Conservation (phyloP, 2,797 vertebrate species). For the Thunnus albacares region DNA sequence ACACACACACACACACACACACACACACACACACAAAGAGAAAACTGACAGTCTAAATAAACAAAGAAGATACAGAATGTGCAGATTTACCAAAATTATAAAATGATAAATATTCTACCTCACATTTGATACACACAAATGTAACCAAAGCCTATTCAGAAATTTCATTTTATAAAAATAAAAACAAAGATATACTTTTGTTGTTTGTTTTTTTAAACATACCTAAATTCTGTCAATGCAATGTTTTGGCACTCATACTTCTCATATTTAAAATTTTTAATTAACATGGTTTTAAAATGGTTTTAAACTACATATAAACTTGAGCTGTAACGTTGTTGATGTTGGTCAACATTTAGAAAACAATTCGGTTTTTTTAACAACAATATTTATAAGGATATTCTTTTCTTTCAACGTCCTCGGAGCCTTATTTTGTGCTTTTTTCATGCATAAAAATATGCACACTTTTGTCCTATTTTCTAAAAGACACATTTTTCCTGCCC, state of each 20-base stretch:
- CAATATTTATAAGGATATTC: background rate
- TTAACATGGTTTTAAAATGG: background rate
- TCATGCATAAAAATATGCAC: too few species aligned
- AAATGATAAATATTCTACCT: constrained; percentile 50
- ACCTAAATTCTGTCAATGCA: too few species aligned
- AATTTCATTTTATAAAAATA: constrained; percentile 25
- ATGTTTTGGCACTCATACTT: too few species aligned
- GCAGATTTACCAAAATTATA: constrained; percentile 3
- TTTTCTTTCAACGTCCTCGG: background rate
- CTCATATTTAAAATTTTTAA: background rate
- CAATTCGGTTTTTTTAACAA: too few species aligned
- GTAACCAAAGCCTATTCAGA: constrained; percentile 5
- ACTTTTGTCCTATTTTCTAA: background rate
- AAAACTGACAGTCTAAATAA: background rate
- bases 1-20: background rate
- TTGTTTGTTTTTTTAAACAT: background rate
- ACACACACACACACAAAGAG: background rate
- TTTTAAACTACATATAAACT: background rate
- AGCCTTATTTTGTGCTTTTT: background rate
- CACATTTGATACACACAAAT: constrained; percentile 30
- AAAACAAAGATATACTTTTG: background rate
- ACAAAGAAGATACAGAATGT: background rate
- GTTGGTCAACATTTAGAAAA: too few species aligned
- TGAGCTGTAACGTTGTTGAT: background rate
- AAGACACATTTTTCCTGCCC: too few species aligned